A percentile compares a stretch with the other conserved stretches of the same genome.
phyloP scores from a whole-genome alignment of 2,113 vertebrate species.

The Xiphorhynchus elegans region DNA sequence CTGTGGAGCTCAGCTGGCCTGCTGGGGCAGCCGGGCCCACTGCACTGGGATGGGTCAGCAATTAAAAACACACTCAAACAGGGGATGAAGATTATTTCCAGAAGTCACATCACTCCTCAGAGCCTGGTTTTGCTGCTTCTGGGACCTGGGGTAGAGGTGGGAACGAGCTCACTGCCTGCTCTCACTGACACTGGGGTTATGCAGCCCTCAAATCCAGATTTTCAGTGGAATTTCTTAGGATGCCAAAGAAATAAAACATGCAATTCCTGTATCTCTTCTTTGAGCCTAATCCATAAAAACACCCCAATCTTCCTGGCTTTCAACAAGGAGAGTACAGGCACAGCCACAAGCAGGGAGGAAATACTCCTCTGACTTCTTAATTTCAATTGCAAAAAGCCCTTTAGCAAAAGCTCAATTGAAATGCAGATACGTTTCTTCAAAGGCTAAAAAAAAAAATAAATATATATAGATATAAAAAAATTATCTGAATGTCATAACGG shows the following conservation, averaged over 20 bases:
- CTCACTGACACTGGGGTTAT: not conserved
- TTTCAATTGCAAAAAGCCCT: slow-evolving; percentile 41
- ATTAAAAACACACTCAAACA: not conserved
- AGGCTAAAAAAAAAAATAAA: slow-evolving; percentile 13
- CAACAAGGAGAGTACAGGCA: not conserved
- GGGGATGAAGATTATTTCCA: slow-evolving; percentile 54
- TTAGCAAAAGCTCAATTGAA: slow-evolving; percentile 8
- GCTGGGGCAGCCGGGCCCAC: not conserved
- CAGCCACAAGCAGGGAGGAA: not conserved
- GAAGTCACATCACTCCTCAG: not conserved
- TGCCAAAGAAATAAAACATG: not conserved
- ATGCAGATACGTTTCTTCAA: slow-evolving; percentile 48
- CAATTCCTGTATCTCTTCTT: not conserved
- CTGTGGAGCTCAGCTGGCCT: not conserved
- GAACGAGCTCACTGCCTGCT: not conserved
- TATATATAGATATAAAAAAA: not conserved
- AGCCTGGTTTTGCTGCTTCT: not conserved
- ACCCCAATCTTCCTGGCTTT: not conserved
- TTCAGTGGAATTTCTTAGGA: not conserved
- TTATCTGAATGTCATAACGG: not conserved
- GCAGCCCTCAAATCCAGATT: not conserved
- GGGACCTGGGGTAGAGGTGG: not conserved
- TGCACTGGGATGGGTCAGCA: not conserved
- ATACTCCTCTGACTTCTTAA: slow-evolving; percentile 1
- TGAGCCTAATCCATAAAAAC: not conserved